Conservation (phyloP, 2,113 vertebrate genomes). For the Bungarus multicinctus region DNA sequence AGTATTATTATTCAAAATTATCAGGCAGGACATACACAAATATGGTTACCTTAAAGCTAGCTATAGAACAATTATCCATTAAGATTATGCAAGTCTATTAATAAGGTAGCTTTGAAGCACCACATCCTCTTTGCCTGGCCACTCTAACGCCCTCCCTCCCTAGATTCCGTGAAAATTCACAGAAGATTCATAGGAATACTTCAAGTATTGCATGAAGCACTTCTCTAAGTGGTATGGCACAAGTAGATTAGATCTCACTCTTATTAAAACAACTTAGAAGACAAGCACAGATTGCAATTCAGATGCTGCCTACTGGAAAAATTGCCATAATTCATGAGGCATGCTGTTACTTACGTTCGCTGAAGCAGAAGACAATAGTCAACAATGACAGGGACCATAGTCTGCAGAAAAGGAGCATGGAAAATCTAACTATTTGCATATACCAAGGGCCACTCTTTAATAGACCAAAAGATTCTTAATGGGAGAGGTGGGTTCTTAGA, state of each 20-base stretch:
- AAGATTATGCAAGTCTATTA: not conserved
- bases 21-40: not conserved
- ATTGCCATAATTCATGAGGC: not conserved
- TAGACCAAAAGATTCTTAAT: not conserved
- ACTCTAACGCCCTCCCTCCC: not conserved
- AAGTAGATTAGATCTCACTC: not conserved
- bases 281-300: not conserved
- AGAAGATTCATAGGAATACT: not conserved
- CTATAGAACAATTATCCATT: not conserved
- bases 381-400: slow-evolving; percentile 87
- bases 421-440: slow-evolving; percentile 8
- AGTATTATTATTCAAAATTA: not conserved
- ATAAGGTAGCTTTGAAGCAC: not conserved
- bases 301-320: not conserved
- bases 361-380: slow-evolving; percentile 94
- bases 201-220: not conserved
- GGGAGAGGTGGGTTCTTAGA: not conserved
- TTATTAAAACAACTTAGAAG: not conserved
- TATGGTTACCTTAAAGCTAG: not conserved
- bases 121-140: not conserved
- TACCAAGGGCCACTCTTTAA: not conserved
- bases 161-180: not conserved
- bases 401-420: slow-evolving; percentile 69
- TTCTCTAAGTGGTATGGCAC: not conserved
- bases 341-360: slow-evolving; percentile 78